phyloP scores from a whole-genome alignment of 2,113 vertebrate species.

The Aptenodytes patagonicus region DNA sequence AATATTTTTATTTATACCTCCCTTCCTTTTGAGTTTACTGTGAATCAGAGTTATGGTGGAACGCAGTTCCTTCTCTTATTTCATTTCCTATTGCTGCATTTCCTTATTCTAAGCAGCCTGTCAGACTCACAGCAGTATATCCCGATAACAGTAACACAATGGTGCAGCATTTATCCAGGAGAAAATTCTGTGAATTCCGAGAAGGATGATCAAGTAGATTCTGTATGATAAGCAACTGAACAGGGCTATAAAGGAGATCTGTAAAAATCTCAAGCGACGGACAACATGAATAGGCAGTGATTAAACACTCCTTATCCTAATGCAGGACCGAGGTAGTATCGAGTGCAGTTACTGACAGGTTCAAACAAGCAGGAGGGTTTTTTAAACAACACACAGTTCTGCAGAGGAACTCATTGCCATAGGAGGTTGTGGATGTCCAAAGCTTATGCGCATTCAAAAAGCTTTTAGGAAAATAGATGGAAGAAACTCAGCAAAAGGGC shows the following conservation, averaged over 20 bases:
- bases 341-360: not conserved
- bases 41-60: not conserved
- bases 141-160: fast-evolving
- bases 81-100: not conserved
- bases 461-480: not conserved
- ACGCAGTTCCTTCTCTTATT: not conserved
- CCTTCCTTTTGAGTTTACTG: not conserved
- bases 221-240: not conserved
- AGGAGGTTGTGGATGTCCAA: not conserved
- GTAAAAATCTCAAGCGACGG: not conserved
- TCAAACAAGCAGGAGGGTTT: not conserved
- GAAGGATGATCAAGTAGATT: not conserved
- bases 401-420: not conserved
- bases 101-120: not conserved
- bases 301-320: not conserved
- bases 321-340: not conserved
- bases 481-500: not conserved
- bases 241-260: not conserved
- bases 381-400: not conserved
- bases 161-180: not conserved
- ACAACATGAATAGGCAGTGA: not conserved
- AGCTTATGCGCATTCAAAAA: not conserved
- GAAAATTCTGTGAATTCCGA: not conserved
- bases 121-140: not conserved
- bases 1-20: not conserved